Evolutionary conservation across 2,888 invertebrate genomes (phyloP), one percentile per base, ranked within the genome.

Genomic region (Oeneis ivallda): DNA sequence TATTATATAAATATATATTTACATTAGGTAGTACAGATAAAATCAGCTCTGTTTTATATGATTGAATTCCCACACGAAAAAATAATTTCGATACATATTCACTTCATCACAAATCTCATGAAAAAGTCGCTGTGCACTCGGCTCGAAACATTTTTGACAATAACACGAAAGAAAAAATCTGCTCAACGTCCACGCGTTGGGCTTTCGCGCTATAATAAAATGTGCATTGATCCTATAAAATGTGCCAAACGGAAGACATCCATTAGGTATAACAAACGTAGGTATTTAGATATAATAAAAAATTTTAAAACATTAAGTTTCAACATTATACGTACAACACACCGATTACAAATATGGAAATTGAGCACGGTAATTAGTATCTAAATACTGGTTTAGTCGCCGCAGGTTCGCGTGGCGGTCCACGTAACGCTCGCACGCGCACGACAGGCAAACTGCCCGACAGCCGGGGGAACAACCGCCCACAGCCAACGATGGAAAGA

Each of bases 241-340:
- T 83, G 92, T 92, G 92, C 89, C 85, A 74, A 92, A 92, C 92
- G 92, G 92, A 92, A 92, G 92, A 92, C 92, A 85, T 89, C 87
- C 79, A 97, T 92, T 97, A 97, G 85, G 96, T 66, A 69, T 97
- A 93, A 97, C 95, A 93, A 97, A 97, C 93, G 96, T 95, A 93
- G 96, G 94, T 96, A 97, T 79, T 82, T 70, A 70, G 68, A 67
- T 74, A 72, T 67, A 75, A 72, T 84, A 79, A 72, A 85, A 81
- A 79, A 84, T 83, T 83, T 77, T 81, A 85, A 88, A 89, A 86
- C 82, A 82, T 85, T 80, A 83, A 69, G 72, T 78, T 82, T 85
- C 81, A 87, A 90, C 85, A 85, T 87, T 87, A 87, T 80, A 82
- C 81, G 84, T 86, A 91, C 85, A 87, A 88, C 85, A 85, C 84